These are phyloP conservation scores for Pelodytes ibericus DNA, from an alignment of 2,797 vertebrate genomes.

Conservation along the genomic window DNA sequence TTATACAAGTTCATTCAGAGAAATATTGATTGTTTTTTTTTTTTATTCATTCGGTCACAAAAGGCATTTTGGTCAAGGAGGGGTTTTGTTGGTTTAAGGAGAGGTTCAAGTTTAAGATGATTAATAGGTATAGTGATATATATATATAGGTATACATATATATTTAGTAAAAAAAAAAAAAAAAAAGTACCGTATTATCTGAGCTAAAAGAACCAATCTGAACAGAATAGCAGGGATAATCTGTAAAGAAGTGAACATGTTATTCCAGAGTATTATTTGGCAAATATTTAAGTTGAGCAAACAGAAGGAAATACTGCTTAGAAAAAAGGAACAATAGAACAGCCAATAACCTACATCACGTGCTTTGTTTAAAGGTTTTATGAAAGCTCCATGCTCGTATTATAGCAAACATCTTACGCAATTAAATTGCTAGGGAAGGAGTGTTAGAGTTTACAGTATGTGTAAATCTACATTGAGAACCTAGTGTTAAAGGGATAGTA, in stretches of 20 bases:
- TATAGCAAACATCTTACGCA: slow-evolving; percentile 52
- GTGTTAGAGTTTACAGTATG: slow-evolving; percentile 25
- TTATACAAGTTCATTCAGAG: background rate
- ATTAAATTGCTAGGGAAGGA: slow-evolving; percentile 37
- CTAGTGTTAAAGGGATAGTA: too few relatives aligned
- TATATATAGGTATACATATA: slow-evolving; percentile 9
- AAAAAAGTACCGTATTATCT: background rate
- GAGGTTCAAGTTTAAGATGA: background rate
- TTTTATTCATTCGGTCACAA: background rate
- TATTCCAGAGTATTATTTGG: slow-evolving; percentile 49
- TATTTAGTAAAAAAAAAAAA: background rate
- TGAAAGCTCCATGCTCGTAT: slow-evolving; percentile 38
- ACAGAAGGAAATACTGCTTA: slow-evolving; percentile 30
- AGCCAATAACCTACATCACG: slow-evolving; percentile 38
- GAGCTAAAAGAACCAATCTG: background rate
- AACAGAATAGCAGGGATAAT: background rate
- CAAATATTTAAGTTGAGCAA: slow-evolving; percentile 54
- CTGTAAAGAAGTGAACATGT: slow-evolving; percentile 20
- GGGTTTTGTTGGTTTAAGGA: background rate
- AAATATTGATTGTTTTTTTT: background rate
- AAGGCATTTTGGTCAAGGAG: background rate
- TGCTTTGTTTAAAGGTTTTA: slow-evolving; percentile 30
- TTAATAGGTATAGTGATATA: background rate
- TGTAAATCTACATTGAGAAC: slow-evolving; percentile 26
- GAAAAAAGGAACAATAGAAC: slow-evolving; percentile 42